Conservation (phyloP, 2,113 vertebrate genomes). For the Chrysochloris asiatica region DNA sequence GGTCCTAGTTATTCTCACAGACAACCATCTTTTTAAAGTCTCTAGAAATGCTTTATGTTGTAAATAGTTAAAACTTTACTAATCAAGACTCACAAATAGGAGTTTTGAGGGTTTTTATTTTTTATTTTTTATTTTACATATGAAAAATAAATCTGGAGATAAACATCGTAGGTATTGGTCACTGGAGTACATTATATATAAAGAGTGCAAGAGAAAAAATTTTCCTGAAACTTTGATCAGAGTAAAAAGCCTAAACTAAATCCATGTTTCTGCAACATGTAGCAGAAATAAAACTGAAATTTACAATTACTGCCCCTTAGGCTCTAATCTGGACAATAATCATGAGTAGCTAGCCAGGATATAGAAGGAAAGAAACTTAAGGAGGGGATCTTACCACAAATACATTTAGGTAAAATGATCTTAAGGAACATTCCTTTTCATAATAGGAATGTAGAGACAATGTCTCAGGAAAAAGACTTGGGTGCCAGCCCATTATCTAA, state of each 20-base stretch:
- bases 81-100: not conserved
- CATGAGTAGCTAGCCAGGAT: not conserved
- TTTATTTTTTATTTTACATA: not conserved
- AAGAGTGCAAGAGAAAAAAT: no score
- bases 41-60: not conserved
- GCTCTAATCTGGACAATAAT: not conserved
- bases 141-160: not conserved
- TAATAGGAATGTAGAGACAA: no score
- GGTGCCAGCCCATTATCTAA: no score
- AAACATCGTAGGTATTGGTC: not conserved
- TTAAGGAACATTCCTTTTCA: not conserved
- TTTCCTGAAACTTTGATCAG: not conserved
- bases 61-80: not conserved
- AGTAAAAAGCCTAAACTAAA: not conserved
- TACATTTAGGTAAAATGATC: not conserved
- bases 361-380: not conserved
- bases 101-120: no score
- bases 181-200: not conserved
- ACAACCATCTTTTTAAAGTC: not conserved
- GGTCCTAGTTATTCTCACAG: not conserved
- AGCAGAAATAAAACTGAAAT: not conserved
- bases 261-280: not conserved
- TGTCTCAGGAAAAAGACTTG: no score
- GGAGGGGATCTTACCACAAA: no score
- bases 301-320: not conserved